These are phyloP conservation scores for Rhopalosiphum nymphaeae DNA, from an alignment of 2,888 invertebrate species.

Conservation along the genomic window DNA sequence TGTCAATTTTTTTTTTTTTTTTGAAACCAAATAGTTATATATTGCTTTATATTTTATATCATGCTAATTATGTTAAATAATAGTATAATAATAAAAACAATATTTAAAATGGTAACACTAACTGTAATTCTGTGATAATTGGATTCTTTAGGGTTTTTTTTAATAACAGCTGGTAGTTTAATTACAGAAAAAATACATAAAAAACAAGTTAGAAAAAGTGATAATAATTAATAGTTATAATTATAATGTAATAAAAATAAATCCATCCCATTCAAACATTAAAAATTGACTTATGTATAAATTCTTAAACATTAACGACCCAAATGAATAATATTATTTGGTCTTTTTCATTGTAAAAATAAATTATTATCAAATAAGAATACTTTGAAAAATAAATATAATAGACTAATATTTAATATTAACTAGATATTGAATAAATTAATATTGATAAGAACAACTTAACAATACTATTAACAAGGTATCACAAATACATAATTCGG, in stretches of 20 bases:
- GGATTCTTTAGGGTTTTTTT: background rate
- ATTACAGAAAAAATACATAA: background rate
- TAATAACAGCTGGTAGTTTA: background rate
- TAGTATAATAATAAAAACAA: conserved; percentile 10
- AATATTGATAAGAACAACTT: conserved; percentile 50
- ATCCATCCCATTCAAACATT: conserved; percentile 56
- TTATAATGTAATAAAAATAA: conserved; percentile 49
- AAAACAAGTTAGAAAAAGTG: conserved; percentile 8
- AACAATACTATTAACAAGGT: conserved; percentile 57
- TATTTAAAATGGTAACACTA: conserved; percentile 25
- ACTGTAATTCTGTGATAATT: background rate
- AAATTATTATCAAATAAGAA: conserved; percentile 46
- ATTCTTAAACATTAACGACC: conserved; percentile 46
- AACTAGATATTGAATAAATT: conserved; percentile 54
- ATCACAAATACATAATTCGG: conserved; percentile 64
- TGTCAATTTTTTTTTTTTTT: background rate
- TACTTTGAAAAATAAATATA: conserved; percentile 51
- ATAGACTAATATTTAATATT: conserved; percentile 55
- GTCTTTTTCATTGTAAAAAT: conserved; percentile 10
- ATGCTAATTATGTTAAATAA: background rate
- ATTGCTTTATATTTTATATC: background rate
- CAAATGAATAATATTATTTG: conserved; percentile 23
- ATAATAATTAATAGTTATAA: conserved; percentile 24
- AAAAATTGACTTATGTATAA: conserved; percentile 56
- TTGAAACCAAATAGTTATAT: background rate